phyloP scores from a whole-genome alignment of 2,888 invertebrate genomes.

The Coenonympha glycerion region DNA sequence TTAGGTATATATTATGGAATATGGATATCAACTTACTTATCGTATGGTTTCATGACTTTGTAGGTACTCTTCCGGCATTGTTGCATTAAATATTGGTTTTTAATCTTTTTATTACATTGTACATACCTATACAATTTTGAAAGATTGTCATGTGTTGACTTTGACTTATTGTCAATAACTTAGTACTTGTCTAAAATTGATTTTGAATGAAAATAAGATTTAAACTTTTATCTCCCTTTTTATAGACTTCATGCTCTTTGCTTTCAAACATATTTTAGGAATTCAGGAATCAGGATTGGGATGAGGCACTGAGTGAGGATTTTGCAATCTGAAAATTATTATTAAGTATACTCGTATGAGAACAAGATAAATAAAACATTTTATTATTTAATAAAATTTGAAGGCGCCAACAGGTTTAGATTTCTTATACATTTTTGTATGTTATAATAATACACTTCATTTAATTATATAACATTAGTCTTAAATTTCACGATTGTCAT shows the following conservation, averaged over 20 bases:
- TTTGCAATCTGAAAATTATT: slow-evolving; percentile 16
- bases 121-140: slow-evolving; percentile 12
- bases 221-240: no score
- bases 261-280: not conserved
- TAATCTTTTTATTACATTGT: no score
- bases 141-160: not conserved
- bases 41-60: no score
- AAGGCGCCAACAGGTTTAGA: slow-evolving; percentile 42
- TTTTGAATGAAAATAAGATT: not conserved
- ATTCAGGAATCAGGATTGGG: not conserved
- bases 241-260: no score
- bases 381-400: slow-evolving; percentile 43
- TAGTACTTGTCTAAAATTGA: not conserved
- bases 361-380: slow-evolving; percentile 17
- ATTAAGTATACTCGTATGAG: not conserved
- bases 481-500: slow-evolving; percentile 6
- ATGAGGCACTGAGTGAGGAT: not conserved
- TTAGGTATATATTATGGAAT: no score
- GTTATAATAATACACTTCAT: no score
- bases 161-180: not conserved
- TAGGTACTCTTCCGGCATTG: no score
- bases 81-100: no score
- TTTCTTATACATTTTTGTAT: no score
- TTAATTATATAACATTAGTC: not conserved
- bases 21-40: no score